Evolutionary conservation across 2,888 invertebrate genomes (phyloP).

Genomic region (Hemithea aestivaria): DNA sequence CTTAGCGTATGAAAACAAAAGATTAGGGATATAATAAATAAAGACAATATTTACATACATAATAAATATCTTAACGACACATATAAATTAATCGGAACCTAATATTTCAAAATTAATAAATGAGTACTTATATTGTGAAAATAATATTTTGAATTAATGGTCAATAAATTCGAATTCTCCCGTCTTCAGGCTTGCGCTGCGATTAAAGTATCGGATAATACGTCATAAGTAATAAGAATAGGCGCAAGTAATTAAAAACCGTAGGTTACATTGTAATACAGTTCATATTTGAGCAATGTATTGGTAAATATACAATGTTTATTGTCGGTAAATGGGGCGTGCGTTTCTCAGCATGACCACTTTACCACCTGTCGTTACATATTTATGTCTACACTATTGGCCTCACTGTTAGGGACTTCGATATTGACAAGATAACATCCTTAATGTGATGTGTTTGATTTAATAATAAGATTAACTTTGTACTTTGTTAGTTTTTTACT

Average conservation of each 20-base stretch:
- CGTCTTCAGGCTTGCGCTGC: constrained; percentile 77
- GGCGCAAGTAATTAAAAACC: constrained; percentile 42
- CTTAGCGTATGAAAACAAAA: constrained; percentile 64
- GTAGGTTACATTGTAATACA: constrained; percentile 45
- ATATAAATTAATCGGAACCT: constrained; percentile 79
- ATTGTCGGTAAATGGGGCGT: constrained; percentile 53
- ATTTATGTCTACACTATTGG: constrained; percentile 79
- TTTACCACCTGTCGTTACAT: constrained; percentile 79
- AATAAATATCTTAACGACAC: constrained; percentile 79
- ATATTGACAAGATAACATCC: constrained; percentile 80
- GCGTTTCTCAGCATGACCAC: constrained; percentile 76
- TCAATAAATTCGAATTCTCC: constrained; percentile 79
- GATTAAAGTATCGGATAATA: constrained; percentile 38
- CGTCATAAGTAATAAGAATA: constrained; percentile 35
- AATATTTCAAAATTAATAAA: constrained; percentile 80
- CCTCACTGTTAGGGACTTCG: constrained; percentile 78
- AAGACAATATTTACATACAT: constrained; percentile 77
- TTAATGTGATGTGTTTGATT: constrained; percentile 81
- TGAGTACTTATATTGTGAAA: constrained; percentile 80
- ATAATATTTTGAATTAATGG: constrained; percentile 80
- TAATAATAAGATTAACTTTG: constrained; percentile 78
- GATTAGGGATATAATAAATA: constrained; percentile 69
- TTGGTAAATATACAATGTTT: constrained; percentile 43
- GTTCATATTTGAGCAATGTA: constrained; percentile 52
- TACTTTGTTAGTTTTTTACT: constrained; percentile 56